Conservation (phyloP, 2,797 vertebrate species). For the Epinephelus coioides region DNA sequence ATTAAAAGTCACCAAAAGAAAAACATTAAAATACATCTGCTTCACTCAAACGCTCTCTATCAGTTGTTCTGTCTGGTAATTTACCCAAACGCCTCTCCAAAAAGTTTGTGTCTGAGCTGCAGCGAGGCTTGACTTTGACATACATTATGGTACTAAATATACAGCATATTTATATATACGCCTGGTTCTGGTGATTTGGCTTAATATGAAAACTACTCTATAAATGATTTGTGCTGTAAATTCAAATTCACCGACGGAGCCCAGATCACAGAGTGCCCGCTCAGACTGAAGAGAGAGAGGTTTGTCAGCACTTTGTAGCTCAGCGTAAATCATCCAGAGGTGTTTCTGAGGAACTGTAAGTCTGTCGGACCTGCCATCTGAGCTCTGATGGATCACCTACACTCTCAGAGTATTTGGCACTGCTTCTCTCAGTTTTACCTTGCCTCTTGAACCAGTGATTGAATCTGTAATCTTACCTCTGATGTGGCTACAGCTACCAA, state of each 20-base stretch:
- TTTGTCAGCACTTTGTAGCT: slow-evolving; percentile 74
- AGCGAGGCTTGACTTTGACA: not conserved
- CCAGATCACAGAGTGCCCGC: slow-evolving; percentile 36
- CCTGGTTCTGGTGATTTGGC: slow-evolving; percentile 42
- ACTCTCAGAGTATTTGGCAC: slow-evolving; percentile 29
- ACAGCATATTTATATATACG: slow-evolving; percentile 1
- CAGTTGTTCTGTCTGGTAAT: not conserved
- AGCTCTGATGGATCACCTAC: slow-evolving; percentile 61
- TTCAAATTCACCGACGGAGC: slow-evolving; percentile 32
- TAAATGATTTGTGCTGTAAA: slow-evolving; percentile 53
- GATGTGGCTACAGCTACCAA: slow-evolving; percentile 17
- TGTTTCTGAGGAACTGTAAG: slow-evolving; percentile 68
- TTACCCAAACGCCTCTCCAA: slow-evolving; percentile 2
- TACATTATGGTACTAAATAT: slow-evolving; percentile 30
- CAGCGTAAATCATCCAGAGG: slow-evolving; percentile 65
- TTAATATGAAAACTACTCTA: slow-evolving; percentile 47
- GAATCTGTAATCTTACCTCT: slow-evolving; percentile 32
- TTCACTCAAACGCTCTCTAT: not conserved
- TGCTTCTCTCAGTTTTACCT: slow-evolving; percentile 38
- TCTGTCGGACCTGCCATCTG: slow-evolving; percentile 51
- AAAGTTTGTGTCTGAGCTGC: not conserved
- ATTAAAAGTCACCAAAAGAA: not conserved
- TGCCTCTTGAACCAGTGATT: slow-evolving; percentile 32
- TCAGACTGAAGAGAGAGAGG: slow-evolving; percentile 44
- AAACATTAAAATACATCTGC: not conserved